Evolutionary conservation across 1,140 invertebrate genomes (phyloP), one percentile per base, ranked within the genome.

Genomic region (Matsumurasca onukii): DNA sequence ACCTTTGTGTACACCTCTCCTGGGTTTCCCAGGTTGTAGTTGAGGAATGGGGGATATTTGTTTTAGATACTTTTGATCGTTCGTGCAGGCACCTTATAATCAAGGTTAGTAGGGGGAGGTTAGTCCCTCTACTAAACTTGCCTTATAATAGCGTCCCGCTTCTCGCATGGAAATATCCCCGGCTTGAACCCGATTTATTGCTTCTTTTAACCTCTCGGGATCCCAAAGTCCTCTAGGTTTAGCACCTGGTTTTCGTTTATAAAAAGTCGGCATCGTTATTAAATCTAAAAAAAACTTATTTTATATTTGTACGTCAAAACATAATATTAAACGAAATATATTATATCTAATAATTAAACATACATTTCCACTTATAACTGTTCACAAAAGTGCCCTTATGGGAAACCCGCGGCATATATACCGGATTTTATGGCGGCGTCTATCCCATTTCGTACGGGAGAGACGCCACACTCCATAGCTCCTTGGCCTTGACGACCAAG

Each of bases 181-280:
- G 45, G 45, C 45, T 61, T 61, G 45, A 22, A 52, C 29, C 55
- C 45, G 30, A 31, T 27, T 67, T 67, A 67, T 67, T 52, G 65
- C 49, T 52, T 67, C 65, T 24, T 67, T 49, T 31, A 67, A 30
- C 30, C 48, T 17, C 17, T 67, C 39, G 27, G 48, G 39, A 25
- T 49, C 48, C 65, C 65, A 67, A 17, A 52, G 39, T n/a, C 65
- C 34, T 25, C 65, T 27, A 22, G 65, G 65, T 52, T 67, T 55
- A 29, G 48, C 65, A n/a, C 65, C 65, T 15, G 45, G 65, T 52
- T 67, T 67, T 22, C 45, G 49, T 55, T 67, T 67, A 51, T 67
- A 55, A 67, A 49, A 29, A 24, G 49, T 67, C 55, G 65, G 65
- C 65, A 67, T 67, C 30, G n/a, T 62, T 30, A 62, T 17, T 62